These are phyloP conservation scores for Anastrepha obliqua DNA, from an alignment of 1,140 invertebrate species.

Conservation along the genomic window DNA sequence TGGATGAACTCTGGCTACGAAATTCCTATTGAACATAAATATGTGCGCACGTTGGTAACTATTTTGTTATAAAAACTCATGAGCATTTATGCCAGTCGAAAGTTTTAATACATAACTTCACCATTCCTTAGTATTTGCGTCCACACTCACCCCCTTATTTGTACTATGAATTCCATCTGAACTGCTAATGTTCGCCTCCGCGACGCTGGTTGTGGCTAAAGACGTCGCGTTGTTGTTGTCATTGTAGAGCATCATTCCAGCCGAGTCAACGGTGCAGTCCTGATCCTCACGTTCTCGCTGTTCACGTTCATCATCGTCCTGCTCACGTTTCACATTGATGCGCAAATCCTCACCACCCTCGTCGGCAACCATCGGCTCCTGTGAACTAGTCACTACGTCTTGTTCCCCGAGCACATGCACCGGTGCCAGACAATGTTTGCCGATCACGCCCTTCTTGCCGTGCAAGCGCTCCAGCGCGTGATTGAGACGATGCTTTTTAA, in stretches of 20 bases:
- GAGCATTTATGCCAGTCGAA: too few relatives aligned
- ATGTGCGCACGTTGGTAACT: too few relatives aligned
- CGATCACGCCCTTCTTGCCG: conserved; percentile 75
- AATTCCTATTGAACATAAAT: too few relatives aligned
- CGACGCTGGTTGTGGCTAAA: conserved; percentile 66
- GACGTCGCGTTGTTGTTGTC: conserved; percentile 69
- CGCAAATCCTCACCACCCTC: conserved; percentile 72
- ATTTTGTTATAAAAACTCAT: too few relatives aligned
- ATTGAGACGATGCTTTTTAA: conserved; percentile 91
- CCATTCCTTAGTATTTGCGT: too few relatives aligned
- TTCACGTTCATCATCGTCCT: conserved; percentile 55
- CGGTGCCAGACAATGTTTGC: conserved; percentile 9
- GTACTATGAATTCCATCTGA: conserved; percentile 74
- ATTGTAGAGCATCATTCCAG: conserved; percentile 68
- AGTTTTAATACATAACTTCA: too few relatives aligned
- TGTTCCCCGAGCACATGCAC: conserved; percentile 63
- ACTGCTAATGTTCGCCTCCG: conserved; percentile 70
- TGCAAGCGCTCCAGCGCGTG: conserved; percentile 88
- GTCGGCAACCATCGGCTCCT: conserved; percentile 77
- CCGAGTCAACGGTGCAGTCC: conserved; percentile 82
- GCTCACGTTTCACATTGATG: conserved; percentile 69
- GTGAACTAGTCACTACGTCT: conserved; percentile 84
- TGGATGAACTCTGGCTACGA: neutral
- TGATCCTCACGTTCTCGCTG: conserved; percentile 77
- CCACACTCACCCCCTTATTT: conserved; percentile 71